Evolutionary conservation across 1,140 invertebrate genomes (phyloP).

Genomic region (Phocides pigmalion): DNA sequence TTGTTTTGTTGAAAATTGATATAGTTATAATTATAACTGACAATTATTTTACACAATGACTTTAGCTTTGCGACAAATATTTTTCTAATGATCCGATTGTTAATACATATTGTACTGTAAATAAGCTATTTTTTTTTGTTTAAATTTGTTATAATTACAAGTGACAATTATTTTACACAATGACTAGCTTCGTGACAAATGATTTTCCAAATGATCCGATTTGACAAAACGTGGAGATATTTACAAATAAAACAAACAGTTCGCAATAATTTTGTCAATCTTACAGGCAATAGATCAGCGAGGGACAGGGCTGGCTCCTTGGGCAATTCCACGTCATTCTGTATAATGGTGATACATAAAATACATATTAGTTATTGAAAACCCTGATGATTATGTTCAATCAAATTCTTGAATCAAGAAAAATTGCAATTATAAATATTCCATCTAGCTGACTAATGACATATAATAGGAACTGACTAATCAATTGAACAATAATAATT

Average conservation of each 20-base stretch:
- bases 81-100: neutral
- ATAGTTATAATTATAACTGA: slow-evolving; percentile 16
- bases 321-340: slow-evolving; percentile 41
- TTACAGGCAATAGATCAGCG: slow-evolving; percentile 38
- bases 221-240: neutral
- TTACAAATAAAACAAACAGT: slow-evolving; percentile 18
- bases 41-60: slow-evolving; percentile 14
- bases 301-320: slow-evolving; percentile 28
- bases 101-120: too few relatives aligned
- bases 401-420: too few relatives aligned
- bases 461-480: too few relatives aligned
- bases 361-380: slow-evolving; percentile 25
- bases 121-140: too few relatives aligned
- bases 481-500: too few relatives aligned
- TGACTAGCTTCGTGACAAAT: too few relatives aligned
- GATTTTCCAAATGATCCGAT: neutral
- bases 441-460: too few relatives aligned
- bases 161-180: slow-evolving; percentile 13
- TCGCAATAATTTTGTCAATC: slow-evolving; percentile 22
- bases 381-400: neutral
- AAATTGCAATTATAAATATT: too few relatives aligned
- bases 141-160: too few relatives aligned
- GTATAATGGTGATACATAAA: slow-evolving; percentile 20
- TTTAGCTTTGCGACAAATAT: too few relatives aligned
- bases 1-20: too few relatives aligned